A percentile compares a stretch with the other conserved stretches of the same genome.
phyloP scores from a whole-genome alignment of 2,113 vertebrate species.

The Rhinogobius similis region DNA sequence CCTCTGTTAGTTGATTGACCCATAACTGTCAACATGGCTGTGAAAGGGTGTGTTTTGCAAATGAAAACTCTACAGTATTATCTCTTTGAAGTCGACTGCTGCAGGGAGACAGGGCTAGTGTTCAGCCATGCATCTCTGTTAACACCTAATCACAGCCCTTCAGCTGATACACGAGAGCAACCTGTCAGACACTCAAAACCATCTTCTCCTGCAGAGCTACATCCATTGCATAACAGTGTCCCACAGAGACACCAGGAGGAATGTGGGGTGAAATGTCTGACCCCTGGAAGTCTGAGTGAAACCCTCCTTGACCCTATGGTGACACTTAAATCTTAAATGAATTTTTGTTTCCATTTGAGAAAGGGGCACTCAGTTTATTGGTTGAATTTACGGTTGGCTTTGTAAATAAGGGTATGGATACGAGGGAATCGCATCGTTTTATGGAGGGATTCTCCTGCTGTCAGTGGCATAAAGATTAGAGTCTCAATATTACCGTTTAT shows the following conservation, averaged over 20 bases:
- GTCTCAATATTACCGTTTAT: no score
- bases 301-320: conserved; percentile 17
- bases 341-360: conserved; percentile 4
- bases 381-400: no score
- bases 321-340: conserved; percentile 17
- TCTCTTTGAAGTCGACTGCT: conserved; percentile 22
- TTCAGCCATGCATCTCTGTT: conserved; percentile 7
- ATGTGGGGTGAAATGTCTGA: conserved; percentile 22
- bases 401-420: no score
- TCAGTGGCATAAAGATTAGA: no score
- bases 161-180: background rate
- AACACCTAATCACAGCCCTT: background rate
- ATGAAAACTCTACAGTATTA: conserved; percentile 2
- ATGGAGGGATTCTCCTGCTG: no score
- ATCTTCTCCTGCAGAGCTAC: background rate
- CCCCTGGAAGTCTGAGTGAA: conserved; percentile 9
- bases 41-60: conserved; percentile 1
- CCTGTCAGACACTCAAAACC: conserved; percentile 19
- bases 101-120: conserved; percentile 19
- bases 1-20: background rate
- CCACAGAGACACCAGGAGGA: conserved; percentile 20
- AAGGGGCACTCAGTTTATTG: conserved; percentile 5
- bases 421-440: no score
- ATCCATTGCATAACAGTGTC: conserved; percentile 23
- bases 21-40: background rate